These are phyloP conservation scores for Lordiphosa clarofinis DNA, from an alignment of 1,140 invertebrate species.

Conservation along the genomic window DNA sequence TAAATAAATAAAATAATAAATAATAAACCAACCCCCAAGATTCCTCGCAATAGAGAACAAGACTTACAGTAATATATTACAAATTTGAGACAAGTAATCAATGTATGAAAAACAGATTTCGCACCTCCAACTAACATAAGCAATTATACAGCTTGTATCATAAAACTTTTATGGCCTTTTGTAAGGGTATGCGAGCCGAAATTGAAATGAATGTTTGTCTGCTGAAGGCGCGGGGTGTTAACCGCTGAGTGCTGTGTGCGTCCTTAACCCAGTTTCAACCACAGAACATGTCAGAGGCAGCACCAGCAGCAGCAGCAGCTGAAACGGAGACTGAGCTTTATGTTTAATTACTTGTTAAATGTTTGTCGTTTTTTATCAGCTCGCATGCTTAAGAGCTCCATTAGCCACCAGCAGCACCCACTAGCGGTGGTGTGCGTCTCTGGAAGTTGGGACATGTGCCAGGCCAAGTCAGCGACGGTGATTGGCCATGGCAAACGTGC, in stretches of 20 bases:
- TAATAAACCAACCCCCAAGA: too few relatives aligned
- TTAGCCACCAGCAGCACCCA: slow-evolving; percentile 39
- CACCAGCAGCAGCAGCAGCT: slow-evolving; percentile 11
- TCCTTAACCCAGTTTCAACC: slow-evolving; percentile 61
- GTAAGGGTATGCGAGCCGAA: slow-evolving; percentile 19
- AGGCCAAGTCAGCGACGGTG: slow-evolving; percentile 4
- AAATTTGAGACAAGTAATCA: too few relatives aligned
- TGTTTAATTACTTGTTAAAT: slow-evolving; percentile 78
- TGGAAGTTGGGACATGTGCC: slow-evolving; percentile 41
- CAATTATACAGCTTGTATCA: not conserved
- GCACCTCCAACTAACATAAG: not conserved
- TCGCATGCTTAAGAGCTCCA: slow-evolving; percentile 57
- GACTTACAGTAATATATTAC: too few relatives aligned
- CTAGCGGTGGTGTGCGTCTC: slow-evolving; percentile 14
- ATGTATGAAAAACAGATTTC: too few relatives aligned
- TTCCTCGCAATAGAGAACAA: too few relatives aligned
- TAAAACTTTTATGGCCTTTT: too few relatives aligned
- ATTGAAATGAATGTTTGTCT: slow-evolving; percentile 53
- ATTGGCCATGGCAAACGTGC: slow-evolving; percentile 61
- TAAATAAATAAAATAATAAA: too few relatives aligned
- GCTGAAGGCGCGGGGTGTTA: slow-evolving; percentile 60
- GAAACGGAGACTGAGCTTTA: slow-evolving; percentile 43
- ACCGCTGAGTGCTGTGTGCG: slow-evolving; percentile 54
- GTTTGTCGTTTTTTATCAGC: slow-evolving; percentile 65
- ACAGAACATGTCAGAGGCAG: slow-evolving; percentile 29